These are phyloP conservation scores for Phocides pigmalion DNA, from an alignment of 1,140 invertebrate species.

Conservation along the genomic window DNA sequence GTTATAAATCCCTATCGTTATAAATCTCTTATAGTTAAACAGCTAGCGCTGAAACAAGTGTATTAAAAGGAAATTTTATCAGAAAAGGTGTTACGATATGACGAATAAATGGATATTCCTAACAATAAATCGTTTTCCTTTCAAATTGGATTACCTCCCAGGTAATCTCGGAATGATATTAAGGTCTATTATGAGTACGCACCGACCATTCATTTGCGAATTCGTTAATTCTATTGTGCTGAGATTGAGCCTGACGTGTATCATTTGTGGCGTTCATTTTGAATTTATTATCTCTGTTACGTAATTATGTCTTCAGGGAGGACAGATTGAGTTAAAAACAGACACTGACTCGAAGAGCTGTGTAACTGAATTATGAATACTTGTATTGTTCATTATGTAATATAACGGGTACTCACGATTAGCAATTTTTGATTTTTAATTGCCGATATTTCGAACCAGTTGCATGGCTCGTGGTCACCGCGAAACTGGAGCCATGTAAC, in stretches of 20 bases:
- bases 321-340: not conserved
- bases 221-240: conserved; percentile 26
- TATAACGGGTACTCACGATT: too few relatives aligned
- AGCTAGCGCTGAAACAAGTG: not conserved
- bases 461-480: too few relatives aligned
- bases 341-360: not conserved
- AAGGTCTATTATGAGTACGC: conserved; percentile 13
- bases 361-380: too few relatives aligned
- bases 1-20: too few relatives aligned
- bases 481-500: too few relatives aligned
- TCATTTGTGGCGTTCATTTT: conserved; percentile 18
- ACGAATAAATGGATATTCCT: conserved; percentile 32
- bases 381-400: too few relatives aligned
- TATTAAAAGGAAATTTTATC: conserved; percentile 44
- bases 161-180: conserved; percentile 28
- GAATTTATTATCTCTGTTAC: conserved; percentile 16
- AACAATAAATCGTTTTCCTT: conserved; percentile 28
- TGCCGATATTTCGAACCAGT: too few relatives aligned
- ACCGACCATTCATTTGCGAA: conserved; percentile 21
- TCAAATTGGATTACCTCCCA: conserved; percentile 18
- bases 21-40: too few relatives aligned
- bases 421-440: too few relatives aligned
- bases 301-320: not conserved
- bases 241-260: not conserved
- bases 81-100: conserved; percentile 41